These are phyloP conservation scores for Parauchenoglanis ngamensis DNA, from an alignment of 2,797 vertebrate genomes.

Conservation along the genomic window DNA sequence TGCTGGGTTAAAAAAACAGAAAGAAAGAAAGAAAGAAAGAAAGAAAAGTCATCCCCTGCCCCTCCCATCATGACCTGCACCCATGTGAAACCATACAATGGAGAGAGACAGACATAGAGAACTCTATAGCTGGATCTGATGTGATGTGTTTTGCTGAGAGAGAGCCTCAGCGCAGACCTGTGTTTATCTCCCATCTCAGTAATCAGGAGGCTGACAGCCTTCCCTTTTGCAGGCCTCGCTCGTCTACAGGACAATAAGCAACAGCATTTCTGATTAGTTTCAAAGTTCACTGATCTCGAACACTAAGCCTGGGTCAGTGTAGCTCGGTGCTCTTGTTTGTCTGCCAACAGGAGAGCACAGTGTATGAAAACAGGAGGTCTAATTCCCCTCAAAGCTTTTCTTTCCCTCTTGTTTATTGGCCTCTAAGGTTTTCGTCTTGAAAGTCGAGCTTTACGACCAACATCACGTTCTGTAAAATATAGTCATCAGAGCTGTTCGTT, in stretches of 20 bases:
- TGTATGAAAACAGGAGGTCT: conserved; percentile 69
- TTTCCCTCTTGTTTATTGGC: conserved; percentile 57
- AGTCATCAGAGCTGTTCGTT: conserved; percentile 49
- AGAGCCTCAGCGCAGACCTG: conserved; percentile 72
- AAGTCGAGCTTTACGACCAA: conserved; percentile 49
- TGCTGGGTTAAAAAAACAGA: neutral
- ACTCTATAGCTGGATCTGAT: conserved; percentile 74
- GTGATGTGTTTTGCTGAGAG: conserved; percentile 70
- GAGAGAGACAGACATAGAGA: conserved; percentile 72
- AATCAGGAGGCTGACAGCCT: conserved; percentile 83
- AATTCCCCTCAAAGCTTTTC: conserved; percentile 58
- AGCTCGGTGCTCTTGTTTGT: conserved; percentile 74
- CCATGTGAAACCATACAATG: conserved; percentile 53
- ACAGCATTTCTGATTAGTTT: conserved; percentile 84
- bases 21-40: neutral
- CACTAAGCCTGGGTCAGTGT: conserved; percentile 75
- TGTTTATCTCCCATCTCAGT: conserved; percentile 84
- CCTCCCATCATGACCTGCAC: conserved; percentile 39
- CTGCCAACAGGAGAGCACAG: conserved; percentile 73
- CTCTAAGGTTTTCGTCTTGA: conserved; percentile 52
- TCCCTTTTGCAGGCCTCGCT: conserved; percentile 71
- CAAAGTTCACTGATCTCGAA: conserved; percentile 85
- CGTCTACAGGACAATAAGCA: conserved; percentile 83
- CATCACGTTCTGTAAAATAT: conserved; percentile 46
- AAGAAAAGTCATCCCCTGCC: conserved; percentile 50